Evolutionary conservation across 2,888 invertebrate genomes (phyloP).

Genomic region (Drosophila mayaguana): DNA sequence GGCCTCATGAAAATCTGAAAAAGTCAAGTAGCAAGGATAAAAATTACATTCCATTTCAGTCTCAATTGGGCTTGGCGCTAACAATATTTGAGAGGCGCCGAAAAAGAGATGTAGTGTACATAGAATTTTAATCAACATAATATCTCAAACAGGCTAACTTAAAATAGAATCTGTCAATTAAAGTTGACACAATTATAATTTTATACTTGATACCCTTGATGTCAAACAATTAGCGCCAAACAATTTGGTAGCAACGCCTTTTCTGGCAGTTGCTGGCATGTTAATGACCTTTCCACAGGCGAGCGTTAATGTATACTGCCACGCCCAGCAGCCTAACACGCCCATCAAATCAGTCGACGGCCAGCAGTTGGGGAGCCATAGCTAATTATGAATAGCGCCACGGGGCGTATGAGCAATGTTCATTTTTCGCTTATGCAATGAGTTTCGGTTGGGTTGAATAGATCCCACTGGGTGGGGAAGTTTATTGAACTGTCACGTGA

Average conservation of each 20-base stretch:
- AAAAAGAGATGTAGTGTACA: no score
- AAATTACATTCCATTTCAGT: not conserved
- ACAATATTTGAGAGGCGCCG: not conserved
- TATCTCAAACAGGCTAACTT: not conserved
- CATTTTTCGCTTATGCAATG: constrained; percentile 19
- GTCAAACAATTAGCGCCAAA: constrained; percentile 19
- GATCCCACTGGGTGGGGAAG: constrained; percentile 10
- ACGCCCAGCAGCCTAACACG: constrained; percentile 17
- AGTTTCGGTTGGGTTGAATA: not conserved
- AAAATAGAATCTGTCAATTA: not conserved
- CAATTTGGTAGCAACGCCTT: constrained; percentile 15
- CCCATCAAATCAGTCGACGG: constrained; percentile 23
- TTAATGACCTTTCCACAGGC: constrained; percentile 38
- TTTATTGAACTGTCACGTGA: constrained; percentile 60
- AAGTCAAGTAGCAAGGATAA: not conserved
- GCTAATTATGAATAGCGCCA: constrained; percentile 18
- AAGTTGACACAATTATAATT: not conserved
- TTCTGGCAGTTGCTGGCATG: not conserved
- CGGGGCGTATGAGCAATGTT: constrained; percentile 29
- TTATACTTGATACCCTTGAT: constrained; percentile 1
- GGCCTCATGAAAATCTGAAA: not conserved
- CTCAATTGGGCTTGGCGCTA: not conserved
- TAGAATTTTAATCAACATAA: not conserved
- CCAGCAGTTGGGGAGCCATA: not conserved
- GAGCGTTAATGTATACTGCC: constrained; percentile 9